Base-by-base conservation (phyloP, 2,113 vertebrate genomes). In the Psilopsiagon aurifrons region DNA sequence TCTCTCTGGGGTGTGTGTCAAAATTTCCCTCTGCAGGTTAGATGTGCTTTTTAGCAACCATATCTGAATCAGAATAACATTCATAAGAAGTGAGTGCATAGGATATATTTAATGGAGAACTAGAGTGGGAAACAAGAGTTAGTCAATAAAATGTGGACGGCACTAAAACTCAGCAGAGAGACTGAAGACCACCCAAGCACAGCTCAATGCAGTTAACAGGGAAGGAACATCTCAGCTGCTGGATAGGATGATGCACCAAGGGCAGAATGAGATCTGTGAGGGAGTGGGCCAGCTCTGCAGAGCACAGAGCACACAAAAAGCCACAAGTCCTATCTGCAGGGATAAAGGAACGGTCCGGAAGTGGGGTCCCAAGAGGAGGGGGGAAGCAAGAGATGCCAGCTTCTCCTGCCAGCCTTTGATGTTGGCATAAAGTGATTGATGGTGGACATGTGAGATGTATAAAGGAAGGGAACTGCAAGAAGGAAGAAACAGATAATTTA, bases 361-460 rank as follows among this genome's bases (percentile, higher is more conserved):
- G n/a, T 2, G 37, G 70, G 33, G 86, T 13, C 33, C 62, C 24
- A 2, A n/a, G 46, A 49, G 64, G 25, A 51, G 11, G 11, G 4
- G 57, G 90, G 52, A 71, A 71, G 62, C 33, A 0, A 43, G 44
- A 84, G 49, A 55, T 52, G 94, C 93, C 93, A 94, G 33, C 70
- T 87, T 79, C 77, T 51, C 29, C 86, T 73, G 78, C 60, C 90
- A 91, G 93, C 2, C 70, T 23, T 69, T 17, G 59, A 66, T 43
- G 25, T 39, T 84, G 91, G 75, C 62, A 91, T 67, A 23, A 37
- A 4, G 78, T 91, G 91, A 91, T 92, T 15, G 82, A 95, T 95
- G 77, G 52, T 78, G 57, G 37, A 92, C 67, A 73, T 31, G 91
- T 1, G 14, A 54, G 75, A 49, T 15, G 39, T 24, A 76, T 9